Percentiles rank a stretch among this genome's conserved stretches.
Conservation (phyloP, 2,888 invertebrate genomes). For the Elysia crispata region DNA sequence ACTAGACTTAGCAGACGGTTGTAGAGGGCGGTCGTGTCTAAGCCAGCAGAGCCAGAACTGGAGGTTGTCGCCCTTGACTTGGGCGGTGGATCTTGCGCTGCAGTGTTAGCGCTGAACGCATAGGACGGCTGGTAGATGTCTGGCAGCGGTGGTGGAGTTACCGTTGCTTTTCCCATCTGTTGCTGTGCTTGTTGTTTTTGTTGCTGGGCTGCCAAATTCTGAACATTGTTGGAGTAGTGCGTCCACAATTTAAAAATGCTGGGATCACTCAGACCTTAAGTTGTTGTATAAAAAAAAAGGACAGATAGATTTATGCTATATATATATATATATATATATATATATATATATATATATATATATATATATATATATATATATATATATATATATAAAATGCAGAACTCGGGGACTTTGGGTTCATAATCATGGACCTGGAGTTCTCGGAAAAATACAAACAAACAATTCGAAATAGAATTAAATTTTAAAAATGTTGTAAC, state of each 20-base stretch:
- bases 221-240: constrained; percentile 2
- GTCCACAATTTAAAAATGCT: constrained; percentile 33
- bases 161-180: neutral
- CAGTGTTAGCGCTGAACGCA: constrained; percentile 28
- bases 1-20: neutral
- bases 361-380: too few species aligned
- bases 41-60: neutral
- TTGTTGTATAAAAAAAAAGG: too few species aligned
- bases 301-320: too few species aligned
- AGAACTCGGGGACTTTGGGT: too few species aligned
- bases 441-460: too few species aligned
- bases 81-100: neutral
- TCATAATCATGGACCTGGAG: too few species aligned
- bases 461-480: too few species aligned
- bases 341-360: too few species aligned
- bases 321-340: too few species aligned
- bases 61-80: neutral
- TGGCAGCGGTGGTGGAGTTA: constrained; percentile 14
- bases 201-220: neutral
- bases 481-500: too few species aligned
- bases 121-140: constrained; percentile 41
- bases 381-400: too few species aligned
- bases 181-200: neutral
- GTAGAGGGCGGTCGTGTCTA: neutral
- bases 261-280: constrained; percentile 40